Base-by-base conservation (phyloP, 2,888 invertebrate species). In the Parthenolecanium corni region DNA sequence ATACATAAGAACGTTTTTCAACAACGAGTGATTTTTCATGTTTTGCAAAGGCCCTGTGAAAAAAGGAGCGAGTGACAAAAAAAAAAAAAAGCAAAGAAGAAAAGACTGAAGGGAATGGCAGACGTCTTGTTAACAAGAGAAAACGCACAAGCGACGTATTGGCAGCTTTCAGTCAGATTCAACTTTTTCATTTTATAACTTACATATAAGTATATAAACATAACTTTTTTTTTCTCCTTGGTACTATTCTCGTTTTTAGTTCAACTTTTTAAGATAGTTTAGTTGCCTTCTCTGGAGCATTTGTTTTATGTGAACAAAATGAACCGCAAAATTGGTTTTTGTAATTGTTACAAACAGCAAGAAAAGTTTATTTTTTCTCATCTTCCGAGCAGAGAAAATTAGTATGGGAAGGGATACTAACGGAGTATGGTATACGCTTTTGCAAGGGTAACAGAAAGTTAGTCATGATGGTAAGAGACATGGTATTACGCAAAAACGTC, bases 81-180 rank as follows among this genome's bases (percentile, higher is more conserved):
- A 6, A 31, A 31, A 31, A 31, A 31, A 31, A 9, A 31, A 31
- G 31, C 9, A 31, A 31, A 31, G 9, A 4, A 31, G 9, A 9
- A 9, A 31, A 31, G 31, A 6, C 31, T 31, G 31, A 31, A 31
- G 31, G 31, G 31, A 31, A 31, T 31, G 5, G 53, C 53, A 53
- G 53, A 53, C 56, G 56, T 56, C 56, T 56, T 56, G 56, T 56
- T 56, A 56, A 56, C 56, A 56, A 46, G 42, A n/a, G 21, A 56
- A 56, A 46, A 56, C 46, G 56, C 56, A 42, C 44, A 25, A 25
- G 40, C 54, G 25, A 42, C 56, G 31, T 31, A 56, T 56, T 56
- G 56, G 56, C 56, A 56, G 56, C 56, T 56, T 56, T 56, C 56
- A 56, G 56, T 56, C 56, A 56, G 56, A 42, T 56, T 56, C 42